These are phyloP conservation scores for Sisor rabdophorus DNA, from an alignment of 2,113 vertebrate genomes.

Conservation along the genomic window DNA sequence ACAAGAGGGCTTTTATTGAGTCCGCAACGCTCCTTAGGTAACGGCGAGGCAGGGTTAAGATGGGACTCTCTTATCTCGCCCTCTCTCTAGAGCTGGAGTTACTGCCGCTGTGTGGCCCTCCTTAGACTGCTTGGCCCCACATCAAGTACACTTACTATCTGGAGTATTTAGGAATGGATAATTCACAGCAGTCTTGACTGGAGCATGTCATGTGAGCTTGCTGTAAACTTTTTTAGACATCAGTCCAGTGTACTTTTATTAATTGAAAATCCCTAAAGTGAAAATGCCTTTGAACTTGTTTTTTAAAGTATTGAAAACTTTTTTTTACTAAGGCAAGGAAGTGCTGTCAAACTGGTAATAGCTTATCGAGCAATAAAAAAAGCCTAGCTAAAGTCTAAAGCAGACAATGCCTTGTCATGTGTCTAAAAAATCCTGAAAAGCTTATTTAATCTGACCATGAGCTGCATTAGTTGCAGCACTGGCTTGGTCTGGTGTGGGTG, in stretches of 20 bases:
- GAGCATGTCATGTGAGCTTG: constrained; percentile 21
- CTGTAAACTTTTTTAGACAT: constrained; percentile 10
- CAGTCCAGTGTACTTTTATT: constrained; percentile 1
- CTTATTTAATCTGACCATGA: constrained; percentile 44
- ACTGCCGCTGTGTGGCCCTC: constrained; percentile 28
- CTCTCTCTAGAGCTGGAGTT: constrained; percentile 36
- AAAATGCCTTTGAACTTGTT: background rate
- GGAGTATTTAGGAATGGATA: constrained; percentile 38
- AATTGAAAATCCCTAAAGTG: background rate
- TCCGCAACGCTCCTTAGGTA: constrained; percentile 57
- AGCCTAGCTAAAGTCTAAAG: background rate
- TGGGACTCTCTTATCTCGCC: constrained; percentile 41
- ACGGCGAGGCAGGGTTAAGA: constrained; percentile 41
- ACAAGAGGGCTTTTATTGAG: constrained; percentile 57
- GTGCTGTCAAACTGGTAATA: background rate
- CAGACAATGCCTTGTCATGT: background rate
- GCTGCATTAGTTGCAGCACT: constrained; percentile 30
- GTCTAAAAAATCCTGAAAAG: background rate
- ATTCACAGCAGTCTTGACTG: constrained; percentile 23
- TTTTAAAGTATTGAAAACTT: constrained; percentile 1
- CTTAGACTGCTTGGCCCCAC: constrained; percentile 27
- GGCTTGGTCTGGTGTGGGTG: constrained; percentile 35
- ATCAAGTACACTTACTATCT: constrained; percentile 37
- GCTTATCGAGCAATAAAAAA: constrained; percentile 16
- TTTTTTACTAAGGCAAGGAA: constrained; percentile 4